Evolutionary conservation across 2,888 invertebrate species (phyloP).

Genomic region (Ectemnius cavifrons): DNA sequence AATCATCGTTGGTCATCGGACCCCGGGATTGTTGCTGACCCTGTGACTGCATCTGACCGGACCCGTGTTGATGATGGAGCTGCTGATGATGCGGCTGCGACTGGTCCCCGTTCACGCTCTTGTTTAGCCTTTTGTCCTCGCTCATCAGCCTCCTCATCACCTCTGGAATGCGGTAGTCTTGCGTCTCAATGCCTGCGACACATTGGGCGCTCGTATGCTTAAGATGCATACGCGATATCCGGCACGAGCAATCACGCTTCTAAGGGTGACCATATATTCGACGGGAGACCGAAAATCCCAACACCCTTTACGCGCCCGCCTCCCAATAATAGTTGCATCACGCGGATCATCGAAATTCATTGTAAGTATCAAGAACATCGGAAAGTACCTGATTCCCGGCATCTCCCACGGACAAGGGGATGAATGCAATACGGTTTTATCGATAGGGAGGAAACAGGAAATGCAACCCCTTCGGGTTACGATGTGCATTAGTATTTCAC

Average conservation of each 20-base stretch:
- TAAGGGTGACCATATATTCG: too few relatives aligned
- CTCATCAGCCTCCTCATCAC: slow-evolving; percentile 81
- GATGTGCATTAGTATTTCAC: slow-evolving; percentile 13
- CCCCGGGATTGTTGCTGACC: slow-evolving; percentile 65
- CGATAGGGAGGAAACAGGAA: neutral
- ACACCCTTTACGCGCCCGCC: too few relatives aligned
- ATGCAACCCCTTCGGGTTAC: slow-evolving; percentile 9
- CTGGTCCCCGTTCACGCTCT: slow-evolving; percentile 74
- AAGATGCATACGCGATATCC: slow-evolving; percentile 2
- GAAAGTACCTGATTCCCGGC: too few relatives aligned
- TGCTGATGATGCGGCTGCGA: slow-evolving; percentile 68
- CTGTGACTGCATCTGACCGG: slow-evolving; percentile 66
- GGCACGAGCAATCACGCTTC: neutral
- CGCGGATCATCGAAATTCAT: too few relatives aligned
- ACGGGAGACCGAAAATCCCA: too few relatives aligned
- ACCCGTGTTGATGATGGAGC: slow-evolving; percentile 67
- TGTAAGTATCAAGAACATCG: too few relatives aligned
- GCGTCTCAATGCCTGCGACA: slow-evolving; percentile 72
- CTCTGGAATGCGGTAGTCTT: slow-evolving; percentile 79
- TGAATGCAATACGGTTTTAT: too few relatives aligned
- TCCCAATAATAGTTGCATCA: too few relatives aligned
- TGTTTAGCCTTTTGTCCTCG: slow-evolving; percentile 79
- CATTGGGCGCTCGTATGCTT: neutral
- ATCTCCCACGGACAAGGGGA: too few relatives aligned
- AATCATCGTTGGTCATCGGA: slow-evolving; percentile 79